A percentile compares a stretch with the other conserved stretches of the same genome.
Conservation (phyloP, 2,888 invertebrate species). For the Drosophila affinis region DNA sequence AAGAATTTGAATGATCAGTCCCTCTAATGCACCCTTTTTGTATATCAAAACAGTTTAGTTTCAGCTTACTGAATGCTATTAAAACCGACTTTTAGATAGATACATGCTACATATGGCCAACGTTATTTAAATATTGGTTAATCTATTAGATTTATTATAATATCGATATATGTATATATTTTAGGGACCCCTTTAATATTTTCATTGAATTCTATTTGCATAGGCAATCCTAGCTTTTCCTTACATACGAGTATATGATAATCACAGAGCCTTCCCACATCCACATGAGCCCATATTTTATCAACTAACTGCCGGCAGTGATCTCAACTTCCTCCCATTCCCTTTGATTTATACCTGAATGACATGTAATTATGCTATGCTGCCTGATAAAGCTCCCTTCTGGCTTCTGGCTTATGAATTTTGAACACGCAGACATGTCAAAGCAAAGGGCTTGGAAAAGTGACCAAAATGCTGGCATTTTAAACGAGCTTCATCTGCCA, state of each 20-base stretch:
- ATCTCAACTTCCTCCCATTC: constrained; percentile 12
- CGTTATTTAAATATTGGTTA: too few relatives aligned
- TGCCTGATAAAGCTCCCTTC: constrained; percentile 34
- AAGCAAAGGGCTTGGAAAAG: constrained; percentile 14
- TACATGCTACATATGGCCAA: too few relatives aligned
- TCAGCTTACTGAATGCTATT: too few relatives aligned
- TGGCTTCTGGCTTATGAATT: constrained; percentile 46
- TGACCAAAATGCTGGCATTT: constrained; percentile 20
- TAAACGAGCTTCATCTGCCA: constrained; percentile 8
- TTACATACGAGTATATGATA: background rate
- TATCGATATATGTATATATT: too few relatives aligned
- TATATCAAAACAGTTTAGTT: too few relatives aligned
- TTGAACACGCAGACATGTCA: constrained; percentile 43
- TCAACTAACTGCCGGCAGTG: constrained; percentile 4
- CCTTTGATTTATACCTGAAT: constrained; percentile 37
- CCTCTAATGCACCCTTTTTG: too few relatives aligned
- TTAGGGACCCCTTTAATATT: background rate
- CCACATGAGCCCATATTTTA: constrained; percentile 2
- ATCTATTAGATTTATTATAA: too few relatives aligned
- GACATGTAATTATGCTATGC: constrained; percentile 33
- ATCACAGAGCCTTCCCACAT: background rate
- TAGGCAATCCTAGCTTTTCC: background rate
- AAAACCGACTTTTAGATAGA: too few relatives aligned
- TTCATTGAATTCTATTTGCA: background rate
- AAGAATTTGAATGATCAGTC: constrained; percentile 1